Evolutionary conservation across 2,888 invertebrate species (phyloP).

Genomic region (Stenolophus ochropezus): DNA sequence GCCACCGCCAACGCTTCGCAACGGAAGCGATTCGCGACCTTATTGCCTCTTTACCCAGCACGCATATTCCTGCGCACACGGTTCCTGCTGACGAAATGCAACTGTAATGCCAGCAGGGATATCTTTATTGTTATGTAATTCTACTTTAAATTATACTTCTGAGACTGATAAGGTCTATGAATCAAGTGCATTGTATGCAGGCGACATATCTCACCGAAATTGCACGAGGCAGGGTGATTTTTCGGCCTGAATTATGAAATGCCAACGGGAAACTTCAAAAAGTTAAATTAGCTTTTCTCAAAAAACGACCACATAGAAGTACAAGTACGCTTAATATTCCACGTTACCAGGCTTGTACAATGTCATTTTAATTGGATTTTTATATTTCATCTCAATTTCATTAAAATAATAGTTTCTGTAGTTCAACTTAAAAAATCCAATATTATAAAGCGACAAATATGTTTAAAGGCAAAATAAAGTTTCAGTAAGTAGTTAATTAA

Average conservation of each 20-base stretch:
- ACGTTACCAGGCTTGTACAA: no score
- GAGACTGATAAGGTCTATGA: conserved; percentile 30
- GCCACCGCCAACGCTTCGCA: conserved; percentile 24
- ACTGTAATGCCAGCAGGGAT: conserved; percentile 19
- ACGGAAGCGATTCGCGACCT: neutral
- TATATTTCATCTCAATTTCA: no score
- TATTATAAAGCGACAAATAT: no score
- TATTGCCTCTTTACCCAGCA: neutral
- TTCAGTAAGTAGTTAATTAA: no score
- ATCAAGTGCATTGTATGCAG: conserved; percentile 4
- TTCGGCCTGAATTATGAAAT: neutral
- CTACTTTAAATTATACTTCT: conserved; percentile 38
- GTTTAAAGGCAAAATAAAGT: no score
- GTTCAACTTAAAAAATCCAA: no score
- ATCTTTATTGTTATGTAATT: conserved; percentile 36
- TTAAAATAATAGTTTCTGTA: no score
- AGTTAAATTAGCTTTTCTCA: neutral
- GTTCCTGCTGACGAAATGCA: conserved; percentile 11
- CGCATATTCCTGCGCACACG: neutral
- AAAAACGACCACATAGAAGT: neutral
- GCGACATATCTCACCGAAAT: neutral
- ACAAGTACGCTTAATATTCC: neutral
- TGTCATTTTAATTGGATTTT: no score
- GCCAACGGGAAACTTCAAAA: neutral
- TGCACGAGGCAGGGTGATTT: neutral